These are phyloP conservation scores for Himalopsyche kuldschensis DNA, from an alignment of 2,888 invertebrate genomes.

Conservation along the genomic window DNA sequence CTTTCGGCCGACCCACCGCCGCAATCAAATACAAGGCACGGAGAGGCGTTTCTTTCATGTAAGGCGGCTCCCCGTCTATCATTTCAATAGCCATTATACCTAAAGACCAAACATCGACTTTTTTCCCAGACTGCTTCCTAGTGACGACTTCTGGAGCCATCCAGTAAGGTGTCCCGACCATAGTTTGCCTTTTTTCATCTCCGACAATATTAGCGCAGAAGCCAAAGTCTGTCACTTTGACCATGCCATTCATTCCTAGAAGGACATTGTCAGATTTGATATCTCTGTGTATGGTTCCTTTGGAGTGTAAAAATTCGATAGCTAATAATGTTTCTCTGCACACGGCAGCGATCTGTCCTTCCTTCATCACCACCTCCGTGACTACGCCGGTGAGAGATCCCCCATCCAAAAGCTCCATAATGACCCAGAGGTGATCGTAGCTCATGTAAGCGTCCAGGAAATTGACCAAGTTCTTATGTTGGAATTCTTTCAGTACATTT, in stretches of 20 bases:
- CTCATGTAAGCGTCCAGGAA: conserved; percentile 93
- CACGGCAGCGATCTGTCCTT: conserved; percentile 94
- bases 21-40: conserved; percentile 93
- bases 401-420: conserved; percentile 94
- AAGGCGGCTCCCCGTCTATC: conserved; percentile 96
- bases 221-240: conserved; percentile 95
- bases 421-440: conserved; percentile 91
- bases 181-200: conserved; percentile 93
- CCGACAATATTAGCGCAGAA: conserved; percentile 96
- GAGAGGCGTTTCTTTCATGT: conserved; percentile 91
- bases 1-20: conserved; percentile 89
- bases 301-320: conserved; percentile 84
- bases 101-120: conserved; percentile 91
- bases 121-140: conserved; percentile 90
- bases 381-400: conserved; percentile 97
- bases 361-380: conserved; percentile 95
- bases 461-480: conserved; percentile 94
- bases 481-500: conserved; percentile 85
- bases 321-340: conserved; percentile 84
- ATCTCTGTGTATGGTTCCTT: conserved; percentile 91
- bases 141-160: conserved; percentile 97
- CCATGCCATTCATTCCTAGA: conserved; percentile 88
- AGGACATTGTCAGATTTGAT: conserved; percentile 98
- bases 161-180: conserved; percentile 99
- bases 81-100: conserved; percentile 97